Base-by-base conservation (phyloP, 2,888 invertebrate species). In the Sarcophaga caerulescens region DNA sequence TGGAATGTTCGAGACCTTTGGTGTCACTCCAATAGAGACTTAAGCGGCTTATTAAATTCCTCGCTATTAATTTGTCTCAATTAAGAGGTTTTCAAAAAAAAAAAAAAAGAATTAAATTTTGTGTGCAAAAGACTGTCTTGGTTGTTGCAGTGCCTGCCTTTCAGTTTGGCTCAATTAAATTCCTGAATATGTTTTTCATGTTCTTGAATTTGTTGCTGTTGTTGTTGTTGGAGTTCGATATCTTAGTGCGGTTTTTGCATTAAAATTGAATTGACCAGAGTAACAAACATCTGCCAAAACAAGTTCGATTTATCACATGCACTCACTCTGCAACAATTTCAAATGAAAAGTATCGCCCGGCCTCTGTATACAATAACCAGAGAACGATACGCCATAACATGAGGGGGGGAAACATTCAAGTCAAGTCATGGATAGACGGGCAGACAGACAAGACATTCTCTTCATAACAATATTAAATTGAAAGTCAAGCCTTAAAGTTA, bases 271-370 rank as follows among this genome's bases (percentile, higher is more conserved):
- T 84, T 79, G 65, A 75, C 75, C 78, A 79, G 35, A 35, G 17
- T 17, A 52, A n/a, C 75, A 85, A 86, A 84, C 86, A 86, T 86
- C 86, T 86, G 86, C 86, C 84, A 86, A 86, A 86, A 86, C 86
- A 86, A 84, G 86, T 86, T 86, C 84, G 84, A 84, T 84, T 81
- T 84, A 81, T 84, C 74, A 81, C 78, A 86, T 52, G 8, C 35
- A 77, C 60, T 60, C 70, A 19, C 69, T 19, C 44, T 63, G 35
- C 45, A 45, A 69, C 17, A 52, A 45, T 23, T 19, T 3, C 62
- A 70, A n/a, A 52, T 12, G 17, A 52, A 52, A 52, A 35, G 35
- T 35, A 35, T 35, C 35, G 35, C 35, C 35, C 35, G 35, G 8
- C 35, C 35, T 35, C 35, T 35, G 1, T 35, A 10, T 8, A 35